Evolutionary conservation across 2,888 invertebrate species (phyloP).

Genomic region (Caenorhabditis virilis): DNA sequence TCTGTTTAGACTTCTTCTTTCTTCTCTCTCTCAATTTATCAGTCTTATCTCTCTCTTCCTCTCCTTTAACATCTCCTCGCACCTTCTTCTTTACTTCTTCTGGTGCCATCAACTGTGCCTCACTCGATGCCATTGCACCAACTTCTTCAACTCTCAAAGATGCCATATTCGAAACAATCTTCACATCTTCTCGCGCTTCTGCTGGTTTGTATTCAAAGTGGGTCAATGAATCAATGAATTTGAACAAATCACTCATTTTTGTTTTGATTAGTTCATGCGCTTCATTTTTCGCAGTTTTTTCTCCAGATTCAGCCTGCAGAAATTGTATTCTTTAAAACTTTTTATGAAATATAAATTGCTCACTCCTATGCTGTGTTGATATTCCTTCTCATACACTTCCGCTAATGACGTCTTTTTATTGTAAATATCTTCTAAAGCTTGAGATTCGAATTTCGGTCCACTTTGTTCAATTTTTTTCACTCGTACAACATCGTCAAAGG

Average conservation of each 20-base stretch:
- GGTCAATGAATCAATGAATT: slow-evolving; percentile 86
- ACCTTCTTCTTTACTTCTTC: slow-evolving; percentile 61
- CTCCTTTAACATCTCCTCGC: slow-evolving; percentile 70
- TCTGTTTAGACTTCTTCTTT: slow-evolving; percentile 82
- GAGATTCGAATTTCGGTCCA: slow-evolving; percentile 83
- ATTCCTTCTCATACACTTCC: slow-evolving; percentile 84
- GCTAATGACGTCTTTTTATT: slow-evolving; percentile 90
- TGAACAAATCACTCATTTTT: slow-evolving; percentile 80
- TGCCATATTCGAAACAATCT: slow-evolving; percentile 87
- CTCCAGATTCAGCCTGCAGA: slow-evolving; percentile 4
- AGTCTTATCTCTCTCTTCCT: slow-evolving; percentile 81
- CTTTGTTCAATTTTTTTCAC: slow-evolving; percentile 80
- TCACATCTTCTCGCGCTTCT: slow-evolving; percentile 77
- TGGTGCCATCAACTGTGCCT: slow-evolving; percentile 59
- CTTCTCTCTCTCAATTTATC: slow-evolving; percentile 88
- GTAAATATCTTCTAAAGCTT: slow-evolving; percentile 85
- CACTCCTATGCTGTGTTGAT: slow-evolving; percentile 72
- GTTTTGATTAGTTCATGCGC: slow-evolving; percentile 81
- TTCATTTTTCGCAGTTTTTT: slow-evolving; percentile 72
- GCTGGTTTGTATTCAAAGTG: slow-evolving; percentile 90
- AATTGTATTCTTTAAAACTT: slow-evolving; percentile 1
- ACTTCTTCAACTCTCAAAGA: slow-evolving; percentile 93
- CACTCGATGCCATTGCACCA: slow-evolving; percentile 78
- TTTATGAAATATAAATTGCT: background rate
- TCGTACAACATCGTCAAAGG: slow-evolving; percentile 89